Percentiles rank a stretch among this genome's conserved stretches.
phyloP scores from a whole-genome alignment of 2,797 vertebrate genomes.

The Aphelocoma californica region DNA sequence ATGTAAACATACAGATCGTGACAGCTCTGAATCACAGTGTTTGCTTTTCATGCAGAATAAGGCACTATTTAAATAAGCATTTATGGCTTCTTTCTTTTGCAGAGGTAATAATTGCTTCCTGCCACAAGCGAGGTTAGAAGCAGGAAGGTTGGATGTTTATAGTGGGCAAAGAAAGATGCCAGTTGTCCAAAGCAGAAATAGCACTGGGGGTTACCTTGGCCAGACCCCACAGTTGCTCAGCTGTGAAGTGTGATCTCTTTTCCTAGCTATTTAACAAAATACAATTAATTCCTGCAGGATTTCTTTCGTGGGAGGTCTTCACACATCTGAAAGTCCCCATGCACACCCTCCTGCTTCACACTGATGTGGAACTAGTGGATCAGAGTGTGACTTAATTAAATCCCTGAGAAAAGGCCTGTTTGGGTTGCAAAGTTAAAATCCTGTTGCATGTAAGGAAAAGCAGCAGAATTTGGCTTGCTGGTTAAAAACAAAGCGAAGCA shows the following conservation, averaged over 20 bases:
- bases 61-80: background rate
- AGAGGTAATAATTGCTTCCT: background rate
- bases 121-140: background rate
- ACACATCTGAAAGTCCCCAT: background rate
- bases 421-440: background rate
- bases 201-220: background rate
- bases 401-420: background rate
- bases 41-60: background rate
- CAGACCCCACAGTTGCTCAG: accelerated
- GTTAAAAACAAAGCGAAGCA: background rate
- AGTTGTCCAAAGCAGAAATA: background rate
- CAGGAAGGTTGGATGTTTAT: background rate
- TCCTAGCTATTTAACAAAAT: background rate
- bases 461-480: background rate
- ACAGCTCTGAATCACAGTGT: accelerated
- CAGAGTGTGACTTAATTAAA: background rate
- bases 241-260: background rate
- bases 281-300: background rate
- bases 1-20: background rate
- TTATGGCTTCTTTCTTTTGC: background rate
- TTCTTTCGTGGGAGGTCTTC: background rate
- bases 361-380: background rate
- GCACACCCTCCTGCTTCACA: background rate
- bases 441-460: background rate
- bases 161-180: background rate